phyloP scores from a whole-genome alignment of 53 echinoderm and acorn worm genomes.

The Mesocentrotus franciscanus region DNA sequence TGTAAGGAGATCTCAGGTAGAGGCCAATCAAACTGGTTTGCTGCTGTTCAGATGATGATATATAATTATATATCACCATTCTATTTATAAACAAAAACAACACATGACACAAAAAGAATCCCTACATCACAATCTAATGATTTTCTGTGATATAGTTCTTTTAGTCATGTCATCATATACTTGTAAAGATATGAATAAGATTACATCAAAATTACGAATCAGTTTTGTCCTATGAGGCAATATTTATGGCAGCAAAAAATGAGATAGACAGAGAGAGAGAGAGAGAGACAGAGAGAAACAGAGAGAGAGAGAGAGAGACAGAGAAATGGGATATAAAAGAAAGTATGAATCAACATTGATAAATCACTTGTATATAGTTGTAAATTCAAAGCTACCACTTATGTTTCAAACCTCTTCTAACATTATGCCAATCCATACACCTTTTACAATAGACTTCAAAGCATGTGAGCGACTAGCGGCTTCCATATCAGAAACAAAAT shows the following conservation, averaged over 20 bases:
- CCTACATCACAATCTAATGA: too few species aligned
- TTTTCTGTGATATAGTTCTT: too few species aligned
- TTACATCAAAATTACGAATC: neutral
- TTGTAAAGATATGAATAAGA: neutral
- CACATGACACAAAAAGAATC: too few species aligned
- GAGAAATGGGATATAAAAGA: neutral
- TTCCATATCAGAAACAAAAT: neutral
- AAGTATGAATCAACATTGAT: neutral
- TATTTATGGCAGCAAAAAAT: neutral
- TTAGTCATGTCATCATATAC: too few species aligned
- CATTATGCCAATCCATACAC: neutral
- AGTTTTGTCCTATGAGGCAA: neutral
- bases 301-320: neutral
- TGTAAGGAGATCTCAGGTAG: too few species aligned
- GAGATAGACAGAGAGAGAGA: neutral
- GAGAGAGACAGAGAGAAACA: neutral
- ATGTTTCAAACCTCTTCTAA: too few species aligned
- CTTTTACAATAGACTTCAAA: neutral
- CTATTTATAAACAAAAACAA: too few species aligned
- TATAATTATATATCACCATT: too few species aligned
- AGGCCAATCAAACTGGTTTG: too few species aligned
- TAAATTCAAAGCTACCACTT: neutral
- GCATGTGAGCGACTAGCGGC: neutral
- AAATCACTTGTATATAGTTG: neutral
- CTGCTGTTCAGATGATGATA: too few species aligned